Base-by-base conservation (phyloP, 2,797 vertebrate genomes). In the Heliangelus exortis region DNA sequence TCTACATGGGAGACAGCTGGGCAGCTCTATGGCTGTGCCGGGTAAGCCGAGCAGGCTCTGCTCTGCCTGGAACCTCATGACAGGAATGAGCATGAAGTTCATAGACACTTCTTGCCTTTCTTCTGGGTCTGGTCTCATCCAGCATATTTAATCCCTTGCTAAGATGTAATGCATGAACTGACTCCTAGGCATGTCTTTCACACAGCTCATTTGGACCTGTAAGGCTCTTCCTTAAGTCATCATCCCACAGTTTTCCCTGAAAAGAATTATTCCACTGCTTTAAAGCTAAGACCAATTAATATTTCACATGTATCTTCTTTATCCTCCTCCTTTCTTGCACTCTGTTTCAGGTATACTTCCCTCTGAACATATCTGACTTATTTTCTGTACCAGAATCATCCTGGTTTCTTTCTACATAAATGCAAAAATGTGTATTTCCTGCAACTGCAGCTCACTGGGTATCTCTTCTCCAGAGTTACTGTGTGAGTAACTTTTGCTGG, bases 11-110 rank as follows among this genome's bases (percentile, higher is more conserved):
- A 65, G 36, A 20, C 41, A 78, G 25, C 33, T 53, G 33, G 43
- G 66, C 33, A 68, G 21, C 20, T 78, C 13, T 16, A 17, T 22
- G 53, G 41, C 50, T 81, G 28, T 45, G 62, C 69, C 3, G 1
- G 1, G 18, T 29, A 78, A 75, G 50, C 45, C 0, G 1, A 57
- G 29, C 23, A 58, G 25, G 5, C 26, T 47, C 18, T 50, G 20
- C 10, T 2, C 23, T 2, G 2, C 16, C 9, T 76, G 55, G 63
- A 17, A 58, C 55, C 11, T 73, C 51, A 55, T 7, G 34, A 51
- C 26, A 43, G 55, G 71, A 68, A 25, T 2, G 67, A 47, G 51
- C n/a, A 16, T 22, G 33, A 66, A 59, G 48, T 59, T 79, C 18
- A 9, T 10, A 21, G 21, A 28, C 77, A 12, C 10, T 62, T 73